Percentiles rank a stretch among this genome's conserved stretches.
Evolutionary conservation across 2,797 vertebrate species (phyloP).

Genomic region (Eulemur mongoz): DNA sequence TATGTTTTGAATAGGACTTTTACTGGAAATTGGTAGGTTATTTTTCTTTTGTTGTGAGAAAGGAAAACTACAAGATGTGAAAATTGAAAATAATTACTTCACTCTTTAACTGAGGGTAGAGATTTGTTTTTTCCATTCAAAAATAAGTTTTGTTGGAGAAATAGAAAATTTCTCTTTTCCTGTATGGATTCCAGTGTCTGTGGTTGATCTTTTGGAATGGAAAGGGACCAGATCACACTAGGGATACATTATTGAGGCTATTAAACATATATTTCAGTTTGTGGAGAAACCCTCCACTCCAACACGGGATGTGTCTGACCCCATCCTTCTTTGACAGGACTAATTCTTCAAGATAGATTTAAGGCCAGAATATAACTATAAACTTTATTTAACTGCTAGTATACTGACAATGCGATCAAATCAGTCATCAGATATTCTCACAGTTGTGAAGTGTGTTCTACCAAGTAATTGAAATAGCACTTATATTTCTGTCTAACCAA

Average conservation of each 20-base stretch:
- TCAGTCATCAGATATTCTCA: not conserved
- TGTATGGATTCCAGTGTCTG: not conserved
- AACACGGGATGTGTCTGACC: not conserved
- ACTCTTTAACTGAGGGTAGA: constrained; percentile 2
- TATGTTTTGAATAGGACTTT: constrained; percentile 34
- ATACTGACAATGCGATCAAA: not conserved
- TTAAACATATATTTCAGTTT: not conserved
- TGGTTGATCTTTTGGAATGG: not conserved
- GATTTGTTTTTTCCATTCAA: not conserved
- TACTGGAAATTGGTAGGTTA: constrained; percentile 2
- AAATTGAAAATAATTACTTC: constrained; percentile 16
- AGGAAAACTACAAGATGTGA: not conserved
- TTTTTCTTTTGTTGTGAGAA: not conserved
- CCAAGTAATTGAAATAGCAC: not conserved
- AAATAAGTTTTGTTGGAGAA: not conserved
- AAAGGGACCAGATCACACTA: not conserved
- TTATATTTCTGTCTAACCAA: not conserved
- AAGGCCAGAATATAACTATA: not conserved
- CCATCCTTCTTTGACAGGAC: not conserved
- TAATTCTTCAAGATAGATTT: not conserved
- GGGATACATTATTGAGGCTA: not conserved
- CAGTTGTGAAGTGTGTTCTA: not conserved
- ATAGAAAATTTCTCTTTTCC: not conserved
- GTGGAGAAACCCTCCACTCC: not conserved
- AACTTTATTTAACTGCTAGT: not conserved